These are phyloP conservation scores for Coryphaenoides rupestris DNA, from an alignment of 2,113 vertebrate species.

Conservation along the genomic window DNA sequence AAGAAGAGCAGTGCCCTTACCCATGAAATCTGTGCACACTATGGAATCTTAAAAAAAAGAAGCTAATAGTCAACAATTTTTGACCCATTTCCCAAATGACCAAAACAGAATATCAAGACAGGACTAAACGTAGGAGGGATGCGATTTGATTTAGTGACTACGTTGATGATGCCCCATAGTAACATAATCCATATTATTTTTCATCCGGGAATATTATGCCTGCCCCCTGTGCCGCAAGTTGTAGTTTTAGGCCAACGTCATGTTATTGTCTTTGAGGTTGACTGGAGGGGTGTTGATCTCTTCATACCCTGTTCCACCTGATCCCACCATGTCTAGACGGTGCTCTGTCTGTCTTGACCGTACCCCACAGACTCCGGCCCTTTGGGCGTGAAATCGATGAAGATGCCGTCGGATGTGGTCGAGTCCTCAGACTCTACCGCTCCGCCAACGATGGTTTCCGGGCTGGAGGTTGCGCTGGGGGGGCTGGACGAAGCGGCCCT, in stretches of 20 bases:
- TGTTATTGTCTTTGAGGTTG: too few relatives aligned
- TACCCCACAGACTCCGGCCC: slow-evolving; percentile 56
- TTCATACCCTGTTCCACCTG: slow-evolving; percentile 4
- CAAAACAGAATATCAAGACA: too few relatives aligned
- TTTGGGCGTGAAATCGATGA: slow-evolving; percentile 86
- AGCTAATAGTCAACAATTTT: slow-evolving; percentile 17
- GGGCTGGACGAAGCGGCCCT: slow-evolving; percentile 71
- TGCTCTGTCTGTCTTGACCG: slow-evolving; percentile 61
- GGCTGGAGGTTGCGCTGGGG: slow-evolving; percentile 82
- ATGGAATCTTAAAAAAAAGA: slow-evolving; percentile 34
- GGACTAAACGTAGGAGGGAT: too few relatives aligned
- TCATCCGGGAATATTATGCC: too few relatives aligned
- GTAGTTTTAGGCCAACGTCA: too few relatives aligned
- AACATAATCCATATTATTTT: too few relatives aligned
- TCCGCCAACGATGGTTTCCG: slow-evolving; percentile 88
- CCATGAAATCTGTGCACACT: slow-evolving; percentile 17
- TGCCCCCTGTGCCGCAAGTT: too few relatives aligned
- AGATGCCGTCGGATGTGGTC: slow-evolving; percentile 89
- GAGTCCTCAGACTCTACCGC: slow-evolving; percentile 88
- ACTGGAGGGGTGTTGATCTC: too few relatives aligned
- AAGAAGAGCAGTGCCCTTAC: neutral
- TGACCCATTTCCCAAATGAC: slow-evolving; percentile 18
- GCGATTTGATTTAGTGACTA: too few relatives aligned
- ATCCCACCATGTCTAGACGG: slow-evolving; percentile 50
- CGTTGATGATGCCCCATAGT: too few relatives aligned